Evolutionary conservation across 2,888 invertebrate species (phyloP).

Genomic region (Liopterus haemorrhoidalis): DNA sequence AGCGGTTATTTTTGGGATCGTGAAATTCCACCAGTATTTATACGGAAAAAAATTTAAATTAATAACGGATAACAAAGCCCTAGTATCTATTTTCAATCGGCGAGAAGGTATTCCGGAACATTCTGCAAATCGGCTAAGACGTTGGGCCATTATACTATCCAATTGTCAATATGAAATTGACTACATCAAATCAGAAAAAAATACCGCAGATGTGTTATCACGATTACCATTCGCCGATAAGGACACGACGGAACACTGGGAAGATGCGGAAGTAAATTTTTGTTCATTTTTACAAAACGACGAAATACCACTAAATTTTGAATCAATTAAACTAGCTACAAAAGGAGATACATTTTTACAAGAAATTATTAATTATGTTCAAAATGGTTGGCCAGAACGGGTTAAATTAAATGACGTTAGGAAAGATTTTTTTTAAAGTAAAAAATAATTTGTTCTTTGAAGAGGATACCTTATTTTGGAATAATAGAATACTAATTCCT

Average conservation of each 20-base stretch:
- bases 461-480: slow-evolving; percentile 27
- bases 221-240: too few relatives aligned
- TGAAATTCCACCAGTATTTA: slow-evolving; percentile 37
- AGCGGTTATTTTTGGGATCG: slow-evolving; percentile 35
- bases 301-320: too few relatives aligned
- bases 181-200: too few relatives aligned
- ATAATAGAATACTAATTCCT: slow-evolving; percentile 27
- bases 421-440: slow-evolving; percentile 11
- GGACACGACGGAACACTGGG: too few relatives aligned
- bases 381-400: slow-evolving; percentile 15
- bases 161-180: too few relatives aligned
- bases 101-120: too few relatives aligned
- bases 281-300: too few relatives aligned
- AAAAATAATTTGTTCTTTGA: slow-evolving; percentile 15
- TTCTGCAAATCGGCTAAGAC: too few relatives aligned
- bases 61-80: slow-evolving; percentile 36
- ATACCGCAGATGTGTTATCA: too few relatives aligned
- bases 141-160: too few relatives aligned
- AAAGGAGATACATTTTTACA: slow-evolving; percentile 8
- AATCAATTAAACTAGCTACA: too few relatives aligned
- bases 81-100: slow-evolving; percentile 30
- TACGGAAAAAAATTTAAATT: slow-evolving; percentile 34
- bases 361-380: background rate
- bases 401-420: background rate
- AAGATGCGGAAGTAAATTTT: too few relatives aligned